Percentiles rank a stretch among this genome's conserved stretches.
Evolutionary conservation across 1,140 invertebrate species (phyloP).

Genomic region (Ceratosolen fusciceps): DNA sequence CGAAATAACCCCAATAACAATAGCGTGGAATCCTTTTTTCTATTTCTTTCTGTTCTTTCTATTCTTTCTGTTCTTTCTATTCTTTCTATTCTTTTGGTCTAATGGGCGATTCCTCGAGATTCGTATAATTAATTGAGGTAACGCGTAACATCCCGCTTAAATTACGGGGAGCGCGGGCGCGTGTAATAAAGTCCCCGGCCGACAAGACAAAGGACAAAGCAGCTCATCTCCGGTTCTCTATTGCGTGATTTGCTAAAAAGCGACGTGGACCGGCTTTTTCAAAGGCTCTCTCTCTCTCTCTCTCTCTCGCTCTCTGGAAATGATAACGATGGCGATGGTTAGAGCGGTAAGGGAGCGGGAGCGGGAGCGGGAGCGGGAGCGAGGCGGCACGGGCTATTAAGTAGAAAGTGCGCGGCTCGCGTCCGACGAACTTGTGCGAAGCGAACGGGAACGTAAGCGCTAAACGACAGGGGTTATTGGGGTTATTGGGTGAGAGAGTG

Average conservation of each 20-base stretch:
- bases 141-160: neutral
- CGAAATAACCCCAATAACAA: too few species aligned
- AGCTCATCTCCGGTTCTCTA: neutral
- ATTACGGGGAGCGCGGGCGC: neutral
- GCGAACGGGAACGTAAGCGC: neutral
- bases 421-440: neutral
- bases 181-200: neutral
- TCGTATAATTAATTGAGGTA: slow-evolving; percentile 17
- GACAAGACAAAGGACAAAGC: slow-evolving; percentile 7
- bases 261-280: neutral
- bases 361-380: neutral
- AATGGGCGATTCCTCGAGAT: neutral
- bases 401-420: too few species aligned
- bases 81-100: too few species aligned
- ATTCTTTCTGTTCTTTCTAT: too few species aligned
- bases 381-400: neutral
- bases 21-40: too few species aligned
- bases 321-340: neutral
- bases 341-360: neutral
- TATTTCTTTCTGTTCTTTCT: too few species aligned
- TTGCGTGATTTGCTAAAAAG: neutral
- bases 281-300: too few species aligned
- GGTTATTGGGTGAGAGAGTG: too few species aligned
- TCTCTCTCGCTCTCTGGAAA: neutral
- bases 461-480: neutral